A percentile compares a stretch with the other conserved stretches of the same genome.
Evolutionary conservation across 1,140 invertebrate species (phyloP).

Genomic region (Hestina assimilis): DNA sequence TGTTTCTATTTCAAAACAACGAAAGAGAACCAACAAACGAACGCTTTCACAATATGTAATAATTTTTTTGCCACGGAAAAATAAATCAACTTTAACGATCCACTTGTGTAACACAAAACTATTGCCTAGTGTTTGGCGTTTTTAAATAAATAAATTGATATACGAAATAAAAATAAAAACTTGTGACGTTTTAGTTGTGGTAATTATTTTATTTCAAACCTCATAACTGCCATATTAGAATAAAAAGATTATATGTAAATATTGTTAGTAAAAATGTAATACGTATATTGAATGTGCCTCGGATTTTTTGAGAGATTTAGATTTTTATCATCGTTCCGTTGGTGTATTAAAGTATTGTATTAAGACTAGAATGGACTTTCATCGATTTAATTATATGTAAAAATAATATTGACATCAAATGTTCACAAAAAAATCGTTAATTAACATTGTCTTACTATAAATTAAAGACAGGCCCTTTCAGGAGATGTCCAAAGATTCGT

Average conservation of each 20-base stretch:
- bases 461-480: too few species aligned
- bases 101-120: constrained; percentile 4
- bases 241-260: constrained; percentile 61
- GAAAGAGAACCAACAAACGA: not conserved
- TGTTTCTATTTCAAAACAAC: constrained; percentile 27
- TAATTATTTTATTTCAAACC: constrained; percentile 52
- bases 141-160: not conserved
- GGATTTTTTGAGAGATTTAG: constrained; percentile 29
- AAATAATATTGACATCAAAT: not conserved
- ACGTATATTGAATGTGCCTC: constrained; percentile 74
- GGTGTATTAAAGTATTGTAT: constrained; percentile 1
- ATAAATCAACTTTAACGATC: constrained; percentile 27
- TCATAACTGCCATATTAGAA: constrained; percentile 71
- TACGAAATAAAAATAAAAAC: constrained; percentile 15
- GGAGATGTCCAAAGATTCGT: too few species aligned
- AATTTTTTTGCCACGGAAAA: constrained; percentile 24
- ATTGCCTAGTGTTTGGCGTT: constrained; percentile 14
- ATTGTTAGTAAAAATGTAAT: constrained; percentile 49
- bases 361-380: constrained; percentile 9
- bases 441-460: too few species aligned
- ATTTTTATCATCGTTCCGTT: constrained; percentile 27
- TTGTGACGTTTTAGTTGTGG: constrained; percentile 20
- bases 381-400: constrained; percentile 15
- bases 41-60: constrained; percentile 21
- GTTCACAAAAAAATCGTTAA: too few species aligned